Evolutionary conservation across 1,140 invertebrate genomes (phyloP), one percentile per base, ranked within the genome.

Genomic region (Aphidius gifuensis): DNA sequence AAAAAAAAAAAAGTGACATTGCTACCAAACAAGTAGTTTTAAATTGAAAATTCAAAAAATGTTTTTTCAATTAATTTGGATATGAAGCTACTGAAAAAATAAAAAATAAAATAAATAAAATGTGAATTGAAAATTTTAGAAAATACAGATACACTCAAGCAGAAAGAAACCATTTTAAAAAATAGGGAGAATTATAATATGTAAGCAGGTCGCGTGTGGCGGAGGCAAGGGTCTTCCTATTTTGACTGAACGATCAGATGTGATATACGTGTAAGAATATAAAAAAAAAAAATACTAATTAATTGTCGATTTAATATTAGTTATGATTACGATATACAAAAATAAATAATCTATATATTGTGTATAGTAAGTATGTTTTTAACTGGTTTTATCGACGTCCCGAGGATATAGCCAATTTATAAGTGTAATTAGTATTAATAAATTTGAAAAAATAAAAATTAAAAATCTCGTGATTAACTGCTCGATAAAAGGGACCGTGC

Each of bases 201-300:
- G 64, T 66, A 66, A 66, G 64, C 66, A 67, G 64, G 66, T 69
- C 67, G 72, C 68, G 69, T 61, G 61, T 71, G 73, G 71, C 69
- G 74, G 64, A 76, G 72, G 77, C 75, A 76, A 80, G 77, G 78
- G 79, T 79, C 79, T 80, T 80, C 79, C 79, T 80, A 80, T 76
- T 79, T 73, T 80, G 78, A 80, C 79, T 80, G 79, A 80, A 80
- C 73, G 78, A 79, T 80, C 79, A 80, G 79, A 80, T 80, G 79
- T 80, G 79, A 80, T 80, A 80, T 80, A 80, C 69, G 74, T 74
- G 74, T 80, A 80, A 80, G 76, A 72, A 76, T 72, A 55, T 5
- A 43, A 43, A 42, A 40, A 55, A 55, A 53, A 55, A 55, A 32
- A 55, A 55, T 72, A 69, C 70, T 71, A 68, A 58, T 58, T 51